Percentiles rank a stretch among this genome's conserved stretches.
Evolutionary conservation across 2,888 invertebrate genomes (phyloP).

Genomic region (Agonopterix heracliana): DNA sequence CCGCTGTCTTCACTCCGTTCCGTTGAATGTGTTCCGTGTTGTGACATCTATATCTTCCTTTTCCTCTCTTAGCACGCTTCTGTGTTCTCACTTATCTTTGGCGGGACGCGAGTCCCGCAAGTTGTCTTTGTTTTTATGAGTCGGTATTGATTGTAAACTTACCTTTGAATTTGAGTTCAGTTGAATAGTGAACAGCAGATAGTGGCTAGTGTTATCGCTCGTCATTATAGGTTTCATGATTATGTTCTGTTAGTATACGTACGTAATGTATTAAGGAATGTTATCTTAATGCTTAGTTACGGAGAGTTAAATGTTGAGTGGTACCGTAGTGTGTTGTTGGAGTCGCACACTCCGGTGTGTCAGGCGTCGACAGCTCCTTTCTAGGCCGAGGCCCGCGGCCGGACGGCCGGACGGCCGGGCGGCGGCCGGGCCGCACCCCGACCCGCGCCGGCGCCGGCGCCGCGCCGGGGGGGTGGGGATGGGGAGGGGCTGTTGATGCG

Average conservation of each 20-base stretch:
- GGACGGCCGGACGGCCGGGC: constrained; percentile 21
- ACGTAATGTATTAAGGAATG: constrained; percentile 65
- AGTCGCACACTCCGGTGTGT: constrained; percentile 55
- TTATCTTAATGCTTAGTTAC: constrained; percentile 72
- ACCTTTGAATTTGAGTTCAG: constrained; percentile 71
- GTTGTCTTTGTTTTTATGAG: constrained; percentile 72
- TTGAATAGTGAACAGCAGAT: constrained; percentile 74
- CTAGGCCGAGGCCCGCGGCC: constrained; percentile 24
- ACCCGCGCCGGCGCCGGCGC: constrained; percentile 19
- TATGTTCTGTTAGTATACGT: constrained; percentile 73
- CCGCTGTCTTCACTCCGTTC: constrained; percentile 78
- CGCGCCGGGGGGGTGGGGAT: constrained; percentile 13
- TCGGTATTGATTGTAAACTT: constrained; percentile 69
- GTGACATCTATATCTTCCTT: constrained; percentile 73
- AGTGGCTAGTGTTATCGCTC: constrained; percentile 76
- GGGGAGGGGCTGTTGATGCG: background rate
- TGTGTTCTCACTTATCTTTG: constrained; percentile 76
- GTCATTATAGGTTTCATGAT: constrained; percentile 72
- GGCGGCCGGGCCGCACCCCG: constrained; percentile 19
- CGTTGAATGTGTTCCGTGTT: constrained; percentile 78
- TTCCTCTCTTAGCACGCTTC: constrained; percentile 78
- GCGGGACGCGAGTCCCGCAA: constrained; percentile 71
- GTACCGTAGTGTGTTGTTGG: constrained; percentile 73
- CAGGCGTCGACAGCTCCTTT: constrained; percentile 55
- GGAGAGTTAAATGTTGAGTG: constrained; percentile 73